These are phyloP conservation scores for Coreius guichenoti DNA, from an alignment of 2,797 vertebrate species.

Conservation along the genomic window DNA sequence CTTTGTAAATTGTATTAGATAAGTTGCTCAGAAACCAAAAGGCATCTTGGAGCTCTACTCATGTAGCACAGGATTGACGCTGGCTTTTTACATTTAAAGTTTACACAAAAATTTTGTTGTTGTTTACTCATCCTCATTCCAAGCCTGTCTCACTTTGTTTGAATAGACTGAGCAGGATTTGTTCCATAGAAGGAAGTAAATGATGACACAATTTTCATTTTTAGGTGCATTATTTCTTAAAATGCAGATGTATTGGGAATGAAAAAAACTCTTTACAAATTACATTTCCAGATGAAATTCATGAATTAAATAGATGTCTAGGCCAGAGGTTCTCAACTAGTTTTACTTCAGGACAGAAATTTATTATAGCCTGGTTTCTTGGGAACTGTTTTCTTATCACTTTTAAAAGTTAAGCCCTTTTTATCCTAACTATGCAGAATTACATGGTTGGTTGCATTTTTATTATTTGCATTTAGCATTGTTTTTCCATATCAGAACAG, in stretches of 20 bases:
- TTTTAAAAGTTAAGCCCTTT: not conserved
- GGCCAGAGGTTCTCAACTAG: not conserved
- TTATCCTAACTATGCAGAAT: not conserved
- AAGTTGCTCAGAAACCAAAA: constrained; percentile 37
- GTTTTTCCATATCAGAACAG: not conserved
- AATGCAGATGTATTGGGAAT: not conserved
- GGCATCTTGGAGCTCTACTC: constrained; percentile 12
- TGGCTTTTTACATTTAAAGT: constrained; percentile 7
- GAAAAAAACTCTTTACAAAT: too few relatives aligned
- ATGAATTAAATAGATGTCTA: not conserved
- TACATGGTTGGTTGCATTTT: not conserved
- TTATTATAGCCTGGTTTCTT: not conserved
- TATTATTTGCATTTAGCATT: not conserved
- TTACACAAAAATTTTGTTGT: not conserved
- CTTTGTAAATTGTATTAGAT: constrained; percentile 26
- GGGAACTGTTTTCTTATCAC: not conserved
- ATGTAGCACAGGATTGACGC: not conserved
- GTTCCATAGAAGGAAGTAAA: not conserved
- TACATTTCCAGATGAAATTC: not conserved
- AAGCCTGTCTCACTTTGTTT: not conserved
- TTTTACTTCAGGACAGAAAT: not conserved
- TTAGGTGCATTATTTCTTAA: not conserved
- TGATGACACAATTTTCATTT: too few relatives aligned
- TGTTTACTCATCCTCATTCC: not conserved
- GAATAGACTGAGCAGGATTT: not conserved